These are phyloP conservation scores for Mycetomoellerius zeteki DNA, from an alignment of 1,140 invertebrate genomes.

Conservation along the genomic window DNA sequence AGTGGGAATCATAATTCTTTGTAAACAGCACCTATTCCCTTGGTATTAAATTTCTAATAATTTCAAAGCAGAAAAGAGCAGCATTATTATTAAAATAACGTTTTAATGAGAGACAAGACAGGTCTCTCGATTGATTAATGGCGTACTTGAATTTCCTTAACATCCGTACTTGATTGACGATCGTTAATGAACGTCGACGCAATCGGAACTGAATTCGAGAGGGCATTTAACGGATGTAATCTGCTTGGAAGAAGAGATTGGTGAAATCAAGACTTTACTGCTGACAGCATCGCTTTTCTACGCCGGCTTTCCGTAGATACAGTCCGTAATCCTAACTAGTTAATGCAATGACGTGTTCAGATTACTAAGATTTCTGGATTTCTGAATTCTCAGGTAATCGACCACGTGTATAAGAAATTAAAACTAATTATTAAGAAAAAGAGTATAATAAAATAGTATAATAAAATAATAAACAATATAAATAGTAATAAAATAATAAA, in stretches of 20 bases:
- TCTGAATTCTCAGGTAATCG: background rate
- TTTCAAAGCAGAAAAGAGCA: background rate
- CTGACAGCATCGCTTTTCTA: slow-evolving; percentile 21
- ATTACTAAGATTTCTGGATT: slow-evolving; percentile 29
- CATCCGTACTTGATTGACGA: slow-evolving; percentile 1
- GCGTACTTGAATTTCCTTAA: background rate
- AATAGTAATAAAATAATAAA: background rate
- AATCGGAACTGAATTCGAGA: slow-evolving; percentile 21
- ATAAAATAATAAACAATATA: background rate
- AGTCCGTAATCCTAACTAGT: slow-evolving; percentile 34
- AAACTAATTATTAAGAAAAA: background rate
- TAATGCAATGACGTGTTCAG: slow-evolving; percentile 19
- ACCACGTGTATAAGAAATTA: slow-evolving; percentile 12
- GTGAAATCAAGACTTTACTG: slow-evolving; percentile 38
- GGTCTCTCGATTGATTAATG: slow-evolving; percentile 6
- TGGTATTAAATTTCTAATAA: background rate
- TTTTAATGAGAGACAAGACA: background rate
- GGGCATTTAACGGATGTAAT: slow-evolving; percentile 32
- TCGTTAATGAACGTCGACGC: slow-evolving; percentile 19
- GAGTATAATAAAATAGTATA: background rate
- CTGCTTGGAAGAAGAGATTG: slow-evolving; percentile 8
- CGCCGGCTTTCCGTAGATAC: background rate
- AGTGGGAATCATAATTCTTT: background rate
- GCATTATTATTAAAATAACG: background rate
- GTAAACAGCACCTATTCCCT: background rate